phyloP scores from a whole-genome alignment of 2,888 invertebrate genomes.

The Cylloceria caligata region DNA sequence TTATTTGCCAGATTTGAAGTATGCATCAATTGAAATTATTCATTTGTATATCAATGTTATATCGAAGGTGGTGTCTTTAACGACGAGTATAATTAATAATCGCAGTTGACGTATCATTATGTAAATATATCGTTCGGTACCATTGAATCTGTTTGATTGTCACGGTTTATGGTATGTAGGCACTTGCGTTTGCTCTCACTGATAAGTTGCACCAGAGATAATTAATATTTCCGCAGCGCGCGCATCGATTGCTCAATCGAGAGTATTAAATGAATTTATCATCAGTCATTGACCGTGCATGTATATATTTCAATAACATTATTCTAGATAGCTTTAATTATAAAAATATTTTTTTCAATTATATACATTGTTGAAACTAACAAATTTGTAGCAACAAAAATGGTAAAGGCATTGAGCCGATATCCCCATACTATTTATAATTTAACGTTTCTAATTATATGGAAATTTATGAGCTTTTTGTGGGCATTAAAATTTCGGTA shows the following conservation, averaged over 20 bases:
- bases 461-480: no score
- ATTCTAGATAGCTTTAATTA: no score
- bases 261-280: neutral
- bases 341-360: no score
- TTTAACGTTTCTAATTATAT: no score
- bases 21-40: neutral
- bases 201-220: neutral
- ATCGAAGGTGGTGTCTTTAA: neutral
- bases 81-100: neutral
- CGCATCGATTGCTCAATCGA: neutral
- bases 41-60: neutral
- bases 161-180: neutral
- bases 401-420: neutral
- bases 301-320: no score
- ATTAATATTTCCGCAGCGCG: conserved; percentile 14
- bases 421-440: no score
- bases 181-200: conserved; percentile 21
- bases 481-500: no score
- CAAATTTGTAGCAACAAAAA: neutral
- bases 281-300: no score
- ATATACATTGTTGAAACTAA: neutral
- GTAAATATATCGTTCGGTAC: neutral
- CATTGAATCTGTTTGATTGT: conserved; percentile 12
- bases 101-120: neutral
- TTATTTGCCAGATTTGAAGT: neutral